Conservation (phyloP, 2,113 vertebrate genomes). For the Myrmecobius fasciatus region DNA sequence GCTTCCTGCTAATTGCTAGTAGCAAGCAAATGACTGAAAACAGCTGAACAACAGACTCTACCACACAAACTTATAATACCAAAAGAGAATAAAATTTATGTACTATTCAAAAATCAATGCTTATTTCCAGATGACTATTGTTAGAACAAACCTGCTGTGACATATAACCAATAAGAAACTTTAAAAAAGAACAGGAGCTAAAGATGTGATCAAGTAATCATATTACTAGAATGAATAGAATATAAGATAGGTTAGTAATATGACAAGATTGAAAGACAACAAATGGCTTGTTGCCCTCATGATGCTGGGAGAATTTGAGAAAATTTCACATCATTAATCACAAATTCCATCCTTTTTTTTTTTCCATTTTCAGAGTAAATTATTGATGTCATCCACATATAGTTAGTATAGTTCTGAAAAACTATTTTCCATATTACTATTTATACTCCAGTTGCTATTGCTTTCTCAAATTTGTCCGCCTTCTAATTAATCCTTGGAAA, state of each 20-base stretch:
- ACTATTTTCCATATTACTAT: not conserved
- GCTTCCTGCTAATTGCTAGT: not conserved
- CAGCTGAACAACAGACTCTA: not conserved
- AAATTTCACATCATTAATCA: not conserved
- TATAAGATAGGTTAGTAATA: not conserved
- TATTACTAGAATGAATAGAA: not conserved
- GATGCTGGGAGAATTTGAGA: not conserved
- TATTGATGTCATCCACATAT: no score
- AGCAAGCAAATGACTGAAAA: not conserved
- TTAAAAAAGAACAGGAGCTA: not conserved
- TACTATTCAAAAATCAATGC: not conserved
- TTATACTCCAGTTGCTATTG: not conserved
- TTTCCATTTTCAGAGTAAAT: not conserved
- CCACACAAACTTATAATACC: not conserved
- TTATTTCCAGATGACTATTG: not conserved
- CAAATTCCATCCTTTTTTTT: not conserved
- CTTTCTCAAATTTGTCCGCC: not conserved
- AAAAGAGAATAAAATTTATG: not conserved
- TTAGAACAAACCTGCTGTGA: not conserved
- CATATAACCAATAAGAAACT: not conserved
- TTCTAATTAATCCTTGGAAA: not conserved
- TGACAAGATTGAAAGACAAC: not conserved
- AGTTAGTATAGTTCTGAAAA: not conserved
- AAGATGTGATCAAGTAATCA: not conserved
- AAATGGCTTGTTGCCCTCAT: not conserved